These are phyloP conservation scores for Avahi laniger DNA, from an alignment of 2,797 vertebrate genomes.

Conservation along the genomic window DNA sequence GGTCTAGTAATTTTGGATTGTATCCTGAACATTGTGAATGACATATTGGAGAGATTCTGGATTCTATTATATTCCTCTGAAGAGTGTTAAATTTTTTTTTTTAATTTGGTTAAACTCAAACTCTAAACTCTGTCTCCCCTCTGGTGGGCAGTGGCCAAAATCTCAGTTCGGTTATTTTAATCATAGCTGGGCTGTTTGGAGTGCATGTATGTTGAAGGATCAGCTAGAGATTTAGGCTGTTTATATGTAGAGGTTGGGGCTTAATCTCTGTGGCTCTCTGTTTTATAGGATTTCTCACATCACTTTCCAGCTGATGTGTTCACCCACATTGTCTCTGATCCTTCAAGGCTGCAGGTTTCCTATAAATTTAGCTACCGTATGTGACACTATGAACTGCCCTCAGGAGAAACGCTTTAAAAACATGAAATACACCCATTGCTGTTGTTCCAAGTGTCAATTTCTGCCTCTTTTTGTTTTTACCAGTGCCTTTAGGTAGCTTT, in stretches of 20 bases:
- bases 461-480: neutral
- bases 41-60: neutral
- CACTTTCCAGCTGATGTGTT: neutral
- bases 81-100: neutral
- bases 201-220: neutral
- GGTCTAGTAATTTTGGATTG: neutral
- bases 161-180: neutral
- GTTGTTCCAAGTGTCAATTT: conserved; percentile 15
- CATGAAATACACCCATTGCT: neutral
- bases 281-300: neutral
- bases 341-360: neutral
- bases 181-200: neutral
- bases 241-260: neutral
- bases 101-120: neutral
- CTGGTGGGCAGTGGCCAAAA: neutral
- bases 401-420: conserved; percentile 35
- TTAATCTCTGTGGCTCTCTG: neutral
- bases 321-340: neutral
- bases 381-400: neutral
- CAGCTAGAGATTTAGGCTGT: neutral
- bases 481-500: neutral
- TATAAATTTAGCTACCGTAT: neutral
- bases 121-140: neutral
- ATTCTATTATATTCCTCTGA: neutral
- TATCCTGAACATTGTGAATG: neutral